Conservation (phyloP, 2,888 invertebrate species). For the Cheilosia grossa region DNA sequence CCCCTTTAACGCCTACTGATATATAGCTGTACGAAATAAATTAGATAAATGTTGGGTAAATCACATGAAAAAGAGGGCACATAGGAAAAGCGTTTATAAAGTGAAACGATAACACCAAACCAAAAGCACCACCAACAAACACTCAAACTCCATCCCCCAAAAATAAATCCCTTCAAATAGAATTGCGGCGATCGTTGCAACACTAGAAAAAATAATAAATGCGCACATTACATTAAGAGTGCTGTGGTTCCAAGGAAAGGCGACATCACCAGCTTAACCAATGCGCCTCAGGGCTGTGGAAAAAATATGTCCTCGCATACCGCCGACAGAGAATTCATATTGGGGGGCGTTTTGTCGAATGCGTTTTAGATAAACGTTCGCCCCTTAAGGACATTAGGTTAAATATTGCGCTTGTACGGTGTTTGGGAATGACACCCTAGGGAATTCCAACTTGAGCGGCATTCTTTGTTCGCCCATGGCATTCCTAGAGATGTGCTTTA, state of each 20-base stretch:
- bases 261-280: slow-evolving; percentile 3
- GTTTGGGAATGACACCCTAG: slow-evolving; percentile 22
- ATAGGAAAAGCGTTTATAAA: background rate
- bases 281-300: slow-evolving; percentile 5
- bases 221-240: slow-evolving; percentile 19
- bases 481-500: background rate
- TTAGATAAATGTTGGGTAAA: slow-evolving; percentile 1
- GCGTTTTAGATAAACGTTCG: slow-evolving; percentile 2
- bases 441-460: slow-evolving; percentile 19
- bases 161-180: slow-evolving; percentile 10
- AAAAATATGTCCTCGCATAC: background rate
- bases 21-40: background rate
- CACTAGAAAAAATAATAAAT: slow-evolving; percentile 21
- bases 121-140: background rate
- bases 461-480: background rate
- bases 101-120: background rate
- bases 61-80: background rate
- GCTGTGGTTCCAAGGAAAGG: background rate
- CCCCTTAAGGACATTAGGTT: slow-evolving; percentile 27
- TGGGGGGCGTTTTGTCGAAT: slow-evolving; percentile 19
- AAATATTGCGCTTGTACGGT: slow-evolving; percentile 23
- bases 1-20: background rate
- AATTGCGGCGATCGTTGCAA: slow-evolving; percentile 19
- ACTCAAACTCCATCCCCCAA: background rate
- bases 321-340: background rate